Conservation (phyloP, 1,140 invertebrate species). For the Leptopilina boulardi region DNA sequence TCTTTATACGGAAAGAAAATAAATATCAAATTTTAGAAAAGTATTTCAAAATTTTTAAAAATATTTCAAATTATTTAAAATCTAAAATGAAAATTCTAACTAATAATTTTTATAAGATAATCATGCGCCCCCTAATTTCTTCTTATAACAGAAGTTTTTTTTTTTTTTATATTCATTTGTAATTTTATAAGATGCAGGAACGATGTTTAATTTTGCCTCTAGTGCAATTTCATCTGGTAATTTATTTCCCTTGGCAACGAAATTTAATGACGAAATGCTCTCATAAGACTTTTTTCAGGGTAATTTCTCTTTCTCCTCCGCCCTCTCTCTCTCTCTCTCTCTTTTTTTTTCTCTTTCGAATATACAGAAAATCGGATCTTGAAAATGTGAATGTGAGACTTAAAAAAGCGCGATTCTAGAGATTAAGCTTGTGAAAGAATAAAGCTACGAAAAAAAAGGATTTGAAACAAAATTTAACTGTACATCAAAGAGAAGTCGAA, state of each 20-base stretch:
- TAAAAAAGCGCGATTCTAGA: background rate
- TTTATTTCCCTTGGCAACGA: background rate
- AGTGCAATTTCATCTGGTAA: slow-evolving; percentile 20
- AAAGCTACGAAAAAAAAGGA: background rate
- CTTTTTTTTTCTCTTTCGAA: too few species aligned
- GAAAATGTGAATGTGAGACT: background rate
- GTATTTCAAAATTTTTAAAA: too few species aligned
- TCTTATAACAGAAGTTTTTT: too few species aligned
- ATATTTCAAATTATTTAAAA: too few species aligned
- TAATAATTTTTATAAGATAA: too few species aligned
- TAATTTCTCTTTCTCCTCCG: slow-evolving; percentile 4
- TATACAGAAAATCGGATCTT: slow-evolving; percentile 18
- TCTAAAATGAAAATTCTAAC: too few species aligned
- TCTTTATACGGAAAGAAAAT: too few species aligned
- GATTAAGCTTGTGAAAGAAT: slow-evolving; percentile 24
- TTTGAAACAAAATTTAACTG: background rate
- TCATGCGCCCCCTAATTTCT: too few species aligned
- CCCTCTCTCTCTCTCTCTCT: too few species aligned
- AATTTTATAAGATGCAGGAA: background rate
- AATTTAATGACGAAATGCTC: background rate
- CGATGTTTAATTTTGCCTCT: slow-evolving; percentile 20
- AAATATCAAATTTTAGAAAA: too few species aligned
- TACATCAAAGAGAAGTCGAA: background rate
- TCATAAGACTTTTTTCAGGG: background rate
- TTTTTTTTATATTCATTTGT: background rate